Percentiles rank a stretch among this genome's conserved stretches.
Conservation (phyloP, 1,140 invertebrate species). For the Magallana gigas region DNA sequence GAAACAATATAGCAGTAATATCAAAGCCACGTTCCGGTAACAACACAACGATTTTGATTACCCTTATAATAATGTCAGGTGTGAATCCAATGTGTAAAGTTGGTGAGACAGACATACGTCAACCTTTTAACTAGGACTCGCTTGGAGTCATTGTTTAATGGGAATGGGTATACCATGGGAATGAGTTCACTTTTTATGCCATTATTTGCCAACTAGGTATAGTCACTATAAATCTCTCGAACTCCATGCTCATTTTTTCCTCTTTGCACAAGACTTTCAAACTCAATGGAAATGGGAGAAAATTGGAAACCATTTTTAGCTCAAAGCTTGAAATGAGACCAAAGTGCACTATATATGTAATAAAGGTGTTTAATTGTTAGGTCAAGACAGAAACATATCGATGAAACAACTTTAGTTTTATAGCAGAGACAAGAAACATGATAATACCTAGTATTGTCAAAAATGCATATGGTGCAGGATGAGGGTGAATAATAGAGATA, state of each 20-base stretch:
- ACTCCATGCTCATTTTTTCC: slow-evolving; percentile 46
- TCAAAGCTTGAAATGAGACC: too few species aligned
- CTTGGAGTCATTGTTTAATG: neutral
- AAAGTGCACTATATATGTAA: too few species aligned
- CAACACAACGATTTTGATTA: slow-evolving; percentile 62
- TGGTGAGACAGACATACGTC: slow-evolving; percentile 73
- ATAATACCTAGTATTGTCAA: too few species aligned
- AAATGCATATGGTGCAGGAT: too few species aligned
- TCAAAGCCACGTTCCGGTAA: slow-evolving; percentile 61
- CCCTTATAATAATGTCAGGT: slow-evolving; percentile 61
- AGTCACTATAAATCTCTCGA: slow-evolving; percentile 54
- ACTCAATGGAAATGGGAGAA: too few species aligned
- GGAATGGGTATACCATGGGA: slow-evolving; percentile 75
- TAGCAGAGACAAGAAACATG: too few species aligned
- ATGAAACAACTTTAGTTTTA: too few species aligned
- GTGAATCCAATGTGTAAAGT: slow-evolving; percentile 74
- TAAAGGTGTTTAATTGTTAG: too few species aligned
- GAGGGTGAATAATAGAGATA: too few species aligned
- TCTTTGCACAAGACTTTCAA: too few species aligned
- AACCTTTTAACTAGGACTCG: slow-evolving; percentile 58
- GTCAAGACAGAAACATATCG: too few species aligned
- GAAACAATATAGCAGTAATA: slow-evolving; percentile 69
- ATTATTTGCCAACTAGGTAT: slow-evolving; percentile 66
- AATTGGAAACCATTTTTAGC: too few species aligned
- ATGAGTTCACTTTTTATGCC: slow-evolving; percentile 71